Conservation (phyloP, 1,140 invertebrate species). For the Cotesia vestalis region DNA sequence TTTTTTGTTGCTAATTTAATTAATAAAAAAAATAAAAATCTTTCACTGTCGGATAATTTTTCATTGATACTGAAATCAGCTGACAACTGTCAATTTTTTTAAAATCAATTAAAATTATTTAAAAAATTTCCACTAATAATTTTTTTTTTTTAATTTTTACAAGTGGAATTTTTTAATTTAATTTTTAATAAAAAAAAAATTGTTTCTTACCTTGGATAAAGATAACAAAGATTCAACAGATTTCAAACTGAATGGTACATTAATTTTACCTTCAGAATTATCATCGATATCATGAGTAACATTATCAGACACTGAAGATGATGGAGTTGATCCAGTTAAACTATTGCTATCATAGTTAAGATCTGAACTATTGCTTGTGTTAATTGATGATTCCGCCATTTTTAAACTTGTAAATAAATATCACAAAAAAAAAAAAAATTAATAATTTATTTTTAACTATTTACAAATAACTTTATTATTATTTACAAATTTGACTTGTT, state of each 20-base stretch:
- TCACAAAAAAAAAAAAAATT: too few relatives aligned
- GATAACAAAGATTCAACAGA: constrained; percentile 54
- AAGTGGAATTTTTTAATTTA: background rate
- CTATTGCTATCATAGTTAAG: constrained; percentile 1
- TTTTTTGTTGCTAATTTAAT: too few relatives aligned
- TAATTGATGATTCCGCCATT: constrained; percentile 1
- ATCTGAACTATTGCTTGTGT: constrained; percentile 15
- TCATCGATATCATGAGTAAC: constrained; percentile 58
- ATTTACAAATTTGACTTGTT: too few relatives aligned
- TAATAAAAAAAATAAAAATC: too few relatives aligned
- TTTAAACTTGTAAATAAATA: background rate
- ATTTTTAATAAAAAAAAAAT: background rate
- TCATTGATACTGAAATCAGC: too few relatives aligned
- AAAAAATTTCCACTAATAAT: too few relatives aligned
- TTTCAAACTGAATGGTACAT: constrained; percentile 56
- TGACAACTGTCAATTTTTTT: too few relatives aligned
- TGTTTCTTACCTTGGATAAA: constrained; percentile 51
- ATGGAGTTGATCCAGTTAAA: constrained; percentile 50
- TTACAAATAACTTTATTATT: too few relatives aligned
- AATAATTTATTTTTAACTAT: too few relatives aligned
- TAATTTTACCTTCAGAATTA: constrained; percentile 56
- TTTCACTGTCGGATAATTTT: too few relatives aligned
- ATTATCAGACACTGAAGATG: constrained; percentile 55
- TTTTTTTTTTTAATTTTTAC: too few relatives aligned
- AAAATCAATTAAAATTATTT: too few relatives aligned